phyloP scores from a whole-genome alignment of 2,888 invertebrate species.

The Copidosoma aretas region DNA sequence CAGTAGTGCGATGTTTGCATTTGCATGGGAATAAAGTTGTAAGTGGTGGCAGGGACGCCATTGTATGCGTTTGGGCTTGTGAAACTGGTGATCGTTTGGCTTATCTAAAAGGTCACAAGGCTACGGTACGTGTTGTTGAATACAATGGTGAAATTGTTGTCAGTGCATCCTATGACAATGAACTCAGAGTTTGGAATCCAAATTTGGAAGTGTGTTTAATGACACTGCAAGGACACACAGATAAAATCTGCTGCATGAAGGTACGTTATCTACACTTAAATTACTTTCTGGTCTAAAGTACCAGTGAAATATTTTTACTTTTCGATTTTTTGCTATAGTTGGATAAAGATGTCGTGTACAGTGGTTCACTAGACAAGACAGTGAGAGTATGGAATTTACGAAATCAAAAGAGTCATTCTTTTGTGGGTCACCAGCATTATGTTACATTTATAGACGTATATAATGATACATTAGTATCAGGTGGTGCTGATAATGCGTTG shows the following conservation, averaged over 20 bases:
- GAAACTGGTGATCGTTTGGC: constrained; percentile 89
- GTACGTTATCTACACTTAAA: constrained; percentile 64
- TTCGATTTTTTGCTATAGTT: constrained; percentile 76
- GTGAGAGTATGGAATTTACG: constrained; percentile 97
- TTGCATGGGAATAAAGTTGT: constrained; percentile 92
- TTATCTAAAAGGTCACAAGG: constrained; percentile 93
- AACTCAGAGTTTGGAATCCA: constrained; percentile 98
- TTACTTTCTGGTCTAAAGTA: neutral
- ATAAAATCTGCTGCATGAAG: constrained; percentile 97
- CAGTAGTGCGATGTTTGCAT: constrained; percentile 98
- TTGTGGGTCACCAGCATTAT: constrained; percentile 96
- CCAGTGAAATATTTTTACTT: no score
- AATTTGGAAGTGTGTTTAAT: constrained; percentile 95
- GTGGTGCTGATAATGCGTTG: constrained; percentile 98
- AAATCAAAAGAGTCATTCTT: constrained; percentile 88
- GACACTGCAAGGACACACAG: constrained; percentile 95
- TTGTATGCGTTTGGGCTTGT: constrained; percentile 95
- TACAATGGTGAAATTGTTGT: constrained; percentile 96
- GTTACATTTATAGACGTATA: constrained; percentile 97
- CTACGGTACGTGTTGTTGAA: constrained; percentile 98
- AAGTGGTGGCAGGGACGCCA: constrained; percentile 96
- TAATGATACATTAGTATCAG: constrained; percentile 95
- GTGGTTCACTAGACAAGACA: constrained; percentile 96
- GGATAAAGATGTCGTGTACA: constrained; percentile 95
- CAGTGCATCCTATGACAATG: constrained; percentile 97